Conservation (phyloP, 2,888 invertebrate genomes). For the Lithophane leautieri region DNA sequence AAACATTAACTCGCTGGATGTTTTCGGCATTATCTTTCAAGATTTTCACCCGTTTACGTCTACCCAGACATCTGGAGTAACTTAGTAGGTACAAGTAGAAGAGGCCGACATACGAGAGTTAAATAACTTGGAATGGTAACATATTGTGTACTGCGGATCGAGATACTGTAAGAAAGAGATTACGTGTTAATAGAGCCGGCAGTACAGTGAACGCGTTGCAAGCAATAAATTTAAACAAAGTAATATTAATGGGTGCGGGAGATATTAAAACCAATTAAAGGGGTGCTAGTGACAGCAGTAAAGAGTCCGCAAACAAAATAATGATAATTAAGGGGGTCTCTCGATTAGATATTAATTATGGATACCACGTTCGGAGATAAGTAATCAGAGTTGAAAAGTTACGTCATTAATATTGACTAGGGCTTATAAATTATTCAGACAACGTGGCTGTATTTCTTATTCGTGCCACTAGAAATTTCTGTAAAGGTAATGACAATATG, state of each 20-base stretch:
- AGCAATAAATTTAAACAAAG: constrained; percentile 52
- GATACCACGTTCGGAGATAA: constrained; percentile 73
- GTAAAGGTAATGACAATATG: constrained; percentile 38
- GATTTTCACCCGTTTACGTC: constrained; percentile 64
- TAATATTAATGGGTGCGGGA: constrained; percentile 56
- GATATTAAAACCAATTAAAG: constrained; percentile 57
- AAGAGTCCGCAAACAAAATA: constrained; percentile 53
- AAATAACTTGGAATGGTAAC: constrained; percentile 70
- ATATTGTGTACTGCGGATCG: constrained; percentile 72
- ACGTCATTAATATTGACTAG: constrained; percentile 73
- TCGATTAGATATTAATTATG: constrained; percentile 70
- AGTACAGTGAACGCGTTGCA: constrained; percentile 19
- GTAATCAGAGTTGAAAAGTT: constrained; percentile 77
- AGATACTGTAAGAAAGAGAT: constrained; percentile 62
- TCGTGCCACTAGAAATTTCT: constrained; percentile 37
- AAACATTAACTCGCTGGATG: constrained; percentile 58
- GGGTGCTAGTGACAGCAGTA: constrained; percentile 46
- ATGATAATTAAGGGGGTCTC: constrained; percentile 55
- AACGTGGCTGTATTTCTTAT: constrained; percentile 49
- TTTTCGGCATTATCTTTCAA: constrained; percentile 58
- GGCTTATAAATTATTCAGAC: constrained; percentile 71
- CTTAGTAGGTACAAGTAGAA: constrained; percentile 65
- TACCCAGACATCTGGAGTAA: constrained; percentile 63
- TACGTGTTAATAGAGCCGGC: constrained; percentile 49
- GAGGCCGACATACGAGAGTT: constrained; percentile 72